Percentiles rank a stretch among this genome's conserved stretches.
Evolutionary conservation across 2,797 vertebrate genomes (phyloP).

Genomic region (Crenichthys baileyi): DNA sequence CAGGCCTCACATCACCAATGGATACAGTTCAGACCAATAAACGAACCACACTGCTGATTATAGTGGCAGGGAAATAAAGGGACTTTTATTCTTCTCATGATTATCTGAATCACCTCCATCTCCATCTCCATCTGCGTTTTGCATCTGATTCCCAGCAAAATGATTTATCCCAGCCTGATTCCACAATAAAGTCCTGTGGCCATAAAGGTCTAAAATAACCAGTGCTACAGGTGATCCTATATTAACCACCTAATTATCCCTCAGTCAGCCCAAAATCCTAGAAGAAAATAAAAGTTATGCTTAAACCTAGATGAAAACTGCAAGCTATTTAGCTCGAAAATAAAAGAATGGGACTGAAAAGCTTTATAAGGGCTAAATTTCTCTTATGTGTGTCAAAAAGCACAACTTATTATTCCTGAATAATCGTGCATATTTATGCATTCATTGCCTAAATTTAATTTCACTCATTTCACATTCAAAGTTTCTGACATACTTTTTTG

Average conservation of each 20-base stretch:
- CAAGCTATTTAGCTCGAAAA: background rate
- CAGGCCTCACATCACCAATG: slow-evolving; percentile 54
- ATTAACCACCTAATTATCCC: background rate
- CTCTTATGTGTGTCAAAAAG: background rate
- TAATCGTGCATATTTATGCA: background rate
- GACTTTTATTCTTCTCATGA: slow-evolving; percentile 5
- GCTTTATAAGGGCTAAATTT: background rate
- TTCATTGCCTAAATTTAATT: background rate
- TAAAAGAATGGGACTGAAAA: no score
- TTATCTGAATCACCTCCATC: slow-evolving; percentile 14
- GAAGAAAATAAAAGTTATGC: background rate
- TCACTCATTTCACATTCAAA: background rate
- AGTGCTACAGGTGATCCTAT: background rate
- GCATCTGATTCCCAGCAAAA: slow-evolving; percentile 37
- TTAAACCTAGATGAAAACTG: background rate
- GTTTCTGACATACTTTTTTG: background rate
- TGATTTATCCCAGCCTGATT: background rate
- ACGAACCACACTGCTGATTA: slow-evolving; percentile 13
- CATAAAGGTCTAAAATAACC: background rate
- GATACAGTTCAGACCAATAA: slow-evolving; percentile 4
- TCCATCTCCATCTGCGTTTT: slow-evolving; percentile 21
- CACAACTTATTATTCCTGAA: background rate
- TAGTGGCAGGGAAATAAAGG: background rate
- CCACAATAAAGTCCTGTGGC: background rate
- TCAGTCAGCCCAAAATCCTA: background rate